A percentile compares a stretch with the other conserved stretches of the same genome.
Evolutionary conservation across 1,140 invertebrate genomes (phyloP).

Genomic region (Magallana ariakensis): DNA sequence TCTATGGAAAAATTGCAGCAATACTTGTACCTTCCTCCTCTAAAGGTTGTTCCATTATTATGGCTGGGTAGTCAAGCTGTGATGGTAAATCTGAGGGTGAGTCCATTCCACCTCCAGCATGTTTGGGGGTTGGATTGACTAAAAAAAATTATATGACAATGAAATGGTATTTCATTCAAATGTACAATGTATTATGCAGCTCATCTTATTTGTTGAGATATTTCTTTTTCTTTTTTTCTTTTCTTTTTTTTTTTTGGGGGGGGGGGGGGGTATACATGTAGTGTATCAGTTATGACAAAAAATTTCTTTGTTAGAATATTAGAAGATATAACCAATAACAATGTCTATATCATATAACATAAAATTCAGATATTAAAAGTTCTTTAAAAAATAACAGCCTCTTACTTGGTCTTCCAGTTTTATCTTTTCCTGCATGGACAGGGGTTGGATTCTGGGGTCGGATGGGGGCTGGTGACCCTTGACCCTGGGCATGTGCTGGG

Average conservation of each 20-base stretch:
- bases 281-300: no score
- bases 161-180: no score
- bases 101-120: conserved; percentile 66
- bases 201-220: no score
- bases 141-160: conserved; percentile 44
- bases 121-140: conserved; percentile 75
- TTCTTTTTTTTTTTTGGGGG: no score
- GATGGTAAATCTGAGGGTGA: conserved; percentile 69
- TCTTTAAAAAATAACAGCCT: not conserved
- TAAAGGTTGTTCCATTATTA: conserved; percentile 66
- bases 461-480: conserved; percentile 72
- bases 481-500: conserved; percentile 75
- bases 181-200: no score
- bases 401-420: conserved; percentile 73
- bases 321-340: no score
- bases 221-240: no score
- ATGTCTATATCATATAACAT: no score
- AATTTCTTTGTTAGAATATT: no score
- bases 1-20: not conserved
- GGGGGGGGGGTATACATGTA: no score
- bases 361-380: not conserved
- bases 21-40: conserved; percentile 60
- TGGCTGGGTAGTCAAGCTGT: conserved; percentile 66
- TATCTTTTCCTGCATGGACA: conserved; percentile 68
- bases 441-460: conserved; percentile 76